Base-by-base conservation (phyloP, 2,113 vertebrate genomes). In the Peromyscus maniculatus region DNA sequence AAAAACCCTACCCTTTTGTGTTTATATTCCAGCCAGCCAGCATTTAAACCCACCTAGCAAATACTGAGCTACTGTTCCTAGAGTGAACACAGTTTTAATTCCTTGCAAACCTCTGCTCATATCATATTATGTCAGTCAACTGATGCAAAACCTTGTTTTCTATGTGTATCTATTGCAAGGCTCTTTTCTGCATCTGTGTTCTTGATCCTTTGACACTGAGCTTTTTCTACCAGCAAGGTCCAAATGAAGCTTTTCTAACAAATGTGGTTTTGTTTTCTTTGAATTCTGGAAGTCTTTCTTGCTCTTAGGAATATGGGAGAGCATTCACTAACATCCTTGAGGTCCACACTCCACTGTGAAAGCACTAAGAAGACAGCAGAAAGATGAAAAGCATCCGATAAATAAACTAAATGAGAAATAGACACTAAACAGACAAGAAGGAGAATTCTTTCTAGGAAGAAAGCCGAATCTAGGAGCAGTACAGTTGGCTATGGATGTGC, bases 151-250 rank as follows among this genome's bases (percentile, higher is more conserved):
- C 16, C 7, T 77, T 75, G 3, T 87, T 95, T 83, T 64, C 19
- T 57, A 3, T 87, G 21, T 83, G 16, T 79, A 93, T 94, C n/a
- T 91, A 0, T 94, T 89, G 89, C 83, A 94, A 74, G 72, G 75
- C 43, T 66, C 1, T 2, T 49, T 79, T 46, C 24, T 87, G 21
- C 89, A 26, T 87, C 22, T 78, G 10, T 22, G 22, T n/a, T 46
- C 16, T 83, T 86, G 64, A 39, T 55, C 91, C 24, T 55, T 74
- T 89, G 93, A 57, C 26, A 49, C 3, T 64, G 46, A 93, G 69
- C n/a, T 71, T 10, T 19, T 4, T 59, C 43, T n/a, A 79, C 19
- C 13, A 86, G 31, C 46, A 22, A 91, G 3, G 22, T 21, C 64
- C 17, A 39, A 91, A 57, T 52, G 78, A 94, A 90, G 26, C 26